These are phyloP conservation scores for Malacosoma neustria DNA, from an alignment of 2,888 invertebrate species.

Conservation along the genomic window DNA sequence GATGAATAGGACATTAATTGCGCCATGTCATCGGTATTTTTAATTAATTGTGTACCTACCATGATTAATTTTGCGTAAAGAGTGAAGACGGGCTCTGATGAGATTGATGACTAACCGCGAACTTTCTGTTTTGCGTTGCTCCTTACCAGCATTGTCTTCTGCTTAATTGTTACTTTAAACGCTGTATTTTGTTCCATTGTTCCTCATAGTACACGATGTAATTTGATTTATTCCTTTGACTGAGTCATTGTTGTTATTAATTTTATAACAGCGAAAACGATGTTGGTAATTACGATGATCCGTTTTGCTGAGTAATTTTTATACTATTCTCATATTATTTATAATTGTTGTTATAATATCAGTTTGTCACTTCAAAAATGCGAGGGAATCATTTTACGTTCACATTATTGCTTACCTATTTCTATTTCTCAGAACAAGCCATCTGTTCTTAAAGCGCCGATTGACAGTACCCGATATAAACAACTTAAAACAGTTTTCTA, in stretches of 20 bases:
- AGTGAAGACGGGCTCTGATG: conserved; percentile 47
- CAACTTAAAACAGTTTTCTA: too few relatives aligned
- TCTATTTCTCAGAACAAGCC: conserved; percentile 41
- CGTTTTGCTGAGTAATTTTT: conserved; percentile 39
- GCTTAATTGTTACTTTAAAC: conserved; percentile 65
- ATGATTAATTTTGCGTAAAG: conserved; percentile 69
- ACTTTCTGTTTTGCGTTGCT: conserved; percentile 41
- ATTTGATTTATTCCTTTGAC: conserved; percentile 56
- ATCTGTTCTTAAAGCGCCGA: conserved; percentile 50
- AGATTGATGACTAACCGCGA: conserved; percentile 60
- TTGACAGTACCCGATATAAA: conserved; percentile 52
- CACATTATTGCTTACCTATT: conserved; percentile 18
- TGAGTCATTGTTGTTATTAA: conserved; percentile 65
- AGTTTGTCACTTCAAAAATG: too few relatives aligned
- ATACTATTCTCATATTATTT: too few relatives aligned
- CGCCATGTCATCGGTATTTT: conserved; percentile 69
- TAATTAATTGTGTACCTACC: conserved; percentile 69
- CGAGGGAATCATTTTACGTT: too few relatives aligned
- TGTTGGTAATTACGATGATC: conserved; percentile 29
- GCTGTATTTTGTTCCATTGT: conserved; percentile 60
- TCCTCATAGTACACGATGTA: conserved; percentile 47
- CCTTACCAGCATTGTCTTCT: conserved; percentile 53
- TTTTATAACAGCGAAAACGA: conserved; percentile 52
- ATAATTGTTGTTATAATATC: too few relatives aligned
- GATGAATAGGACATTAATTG: conserved; percentile 41